Evolutionary conservation across 2,113 vertebrate genomes (phyloP).

Genomic region (Buteo buteo): DNA sequence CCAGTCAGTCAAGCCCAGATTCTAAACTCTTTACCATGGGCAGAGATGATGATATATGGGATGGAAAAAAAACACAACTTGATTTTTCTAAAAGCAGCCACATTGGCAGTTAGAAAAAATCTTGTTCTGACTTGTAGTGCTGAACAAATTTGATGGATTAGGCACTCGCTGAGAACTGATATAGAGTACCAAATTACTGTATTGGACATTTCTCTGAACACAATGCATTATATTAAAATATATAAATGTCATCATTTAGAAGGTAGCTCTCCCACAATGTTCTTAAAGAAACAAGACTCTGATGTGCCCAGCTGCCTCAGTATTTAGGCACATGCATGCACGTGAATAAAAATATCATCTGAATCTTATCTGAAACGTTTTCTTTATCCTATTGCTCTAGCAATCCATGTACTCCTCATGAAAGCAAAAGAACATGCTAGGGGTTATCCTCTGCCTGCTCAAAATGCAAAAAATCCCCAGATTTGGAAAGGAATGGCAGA

Average conservation of each 20-base stretch:
- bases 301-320: background rate
- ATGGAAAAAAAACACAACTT: background rate
- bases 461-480: background rate
- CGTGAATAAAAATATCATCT: background rate
- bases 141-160: slow-evolving; percentile 43
- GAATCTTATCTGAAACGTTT: background rate
- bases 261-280: background rate
- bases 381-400: background rate
- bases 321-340: background rate
- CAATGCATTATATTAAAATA: slow-evolving; percentile 16
- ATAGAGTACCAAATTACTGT: background rate
- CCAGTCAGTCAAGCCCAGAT: background rate
- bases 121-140: background rate
- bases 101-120: background rate
- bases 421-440: background rate
- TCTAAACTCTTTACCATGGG: background rate
- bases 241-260: slow-evolving; percentile 11
- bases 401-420: background rate
- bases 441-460: background rate
- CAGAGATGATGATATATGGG: background rate
- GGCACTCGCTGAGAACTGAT: background rate
- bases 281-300: background rate
- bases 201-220: slow-evolving; percentile 3
- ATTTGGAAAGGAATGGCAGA: background rate
- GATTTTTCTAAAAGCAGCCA: slow-evolving; percentile 11